Evolutionary conservation across 2,797 vertebrate genomes (phyloP).

Genomic region (Pseudochromis fuscus): DNA sequence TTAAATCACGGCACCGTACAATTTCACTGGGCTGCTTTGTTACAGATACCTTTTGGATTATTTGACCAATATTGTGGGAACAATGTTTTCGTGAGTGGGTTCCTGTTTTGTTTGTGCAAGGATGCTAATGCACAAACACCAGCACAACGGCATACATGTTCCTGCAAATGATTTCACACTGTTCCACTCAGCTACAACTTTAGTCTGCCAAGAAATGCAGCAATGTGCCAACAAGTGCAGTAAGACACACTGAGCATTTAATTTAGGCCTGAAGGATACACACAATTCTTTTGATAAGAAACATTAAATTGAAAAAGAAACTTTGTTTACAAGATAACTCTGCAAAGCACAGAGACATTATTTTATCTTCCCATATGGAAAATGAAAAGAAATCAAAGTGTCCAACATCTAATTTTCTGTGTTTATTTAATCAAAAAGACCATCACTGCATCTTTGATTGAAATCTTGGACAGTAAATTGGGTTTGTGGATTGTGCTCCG

Average conservation of each 20-base stretch:
- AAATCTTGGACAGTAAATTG: constrained; percentile 9
- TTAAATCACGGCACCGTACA: neutral
- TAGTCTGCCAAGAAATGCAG: neutral
- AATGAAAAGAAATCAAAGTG: constrained; percentile 2
- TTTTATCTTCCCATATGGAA: neutral
- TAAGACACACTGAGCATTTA: neutral
- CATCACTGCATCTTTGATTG: neutral
- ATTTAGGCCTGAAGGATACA: neutral
- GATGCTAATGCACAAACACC: neutral
- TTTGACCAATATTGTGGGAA: neutral
- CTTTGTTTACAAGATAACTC: constrained; percentile 10
- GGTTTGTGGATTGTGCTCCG: neutral
- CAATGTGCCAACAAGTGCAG: neutral
- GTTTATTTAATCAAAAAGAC: neutral
- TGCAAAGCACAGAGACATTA: neutral
- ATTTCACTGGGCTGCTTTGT: constrained; percentile 11
- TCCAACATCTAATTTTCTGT: neutral
- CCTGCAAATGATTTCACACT: neutral
- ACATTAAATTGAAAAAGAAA: neutral
- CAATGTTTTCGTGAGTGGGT: neutral
- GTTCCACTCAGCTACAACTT: constrained; percentile 12
- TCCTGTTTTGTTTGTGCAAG: neutral
- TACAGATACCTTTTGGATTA: neutral
- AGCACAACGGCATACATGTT: neutral
- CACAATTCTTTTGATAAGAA: neutral